Evolutionary conservation across 2,113 vertebrate species (phyloP), one percentile per base, ranked within the genome.

Genomic region (Aspidoscelis tigris): DNA sequence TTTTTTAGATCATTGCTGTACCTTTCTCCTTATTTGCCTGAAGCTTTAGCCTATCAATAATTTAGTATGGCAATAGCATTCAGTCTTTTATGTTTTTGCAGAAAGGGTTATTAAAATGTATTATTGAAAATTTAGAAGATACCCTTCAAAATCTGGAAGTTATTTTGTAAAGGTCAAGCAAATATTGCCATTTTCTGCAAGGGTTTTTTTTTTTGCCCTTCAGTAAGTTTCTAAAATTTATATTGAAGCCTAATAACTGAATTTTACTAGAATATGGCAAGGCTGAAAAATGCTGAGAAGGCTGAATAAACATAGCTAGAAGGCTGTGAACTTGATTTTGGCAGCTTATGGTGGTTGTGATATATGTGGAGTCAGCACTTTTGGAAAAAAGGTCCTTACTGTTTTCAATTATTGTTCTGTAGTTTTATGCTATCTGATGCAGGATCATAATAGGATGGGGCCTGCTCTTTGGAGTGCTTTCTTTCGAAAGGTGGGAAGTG

Each of bases 1-100:
- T 21, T 12, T 7, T 53, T n/a, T 41, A 82, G 70, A 12, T 0
- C 0, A 21, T 3, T 61, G 44, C 26, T 78, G 61, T 11, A 84
- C 91, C 91, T 83, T 82, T 73, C 64, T 77, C 76, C 14, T 86
- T 88, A 84, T 92, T 88, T 92, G 84, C 43, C 71, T 50, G 41
- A 83, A 69, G 1, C 3, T 22, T 74, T 80, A 89, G 83, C 81
- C 76, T 0, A 70, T 91, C 53, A 92, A 90, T 89, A 77, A 91
- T 89, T 87, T 61, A 47, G 24, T 7, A 88, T 0, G 11, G 61
- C 68, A 71, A 4, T 4, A 0, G 53, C 66, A 10, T 10, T 0
- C 22, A 0, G 55, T 43, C 83, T 81, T 77, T 75, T 22, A 58
- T 79, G 4, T 47, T 88, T 43, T 2, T 6, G 78, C 22, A 84